Evolutionary conservation across 2,113 vertebrate species (phyloP), one percentile per base, ranked within the genome.

Genomic region (human): DNA sequence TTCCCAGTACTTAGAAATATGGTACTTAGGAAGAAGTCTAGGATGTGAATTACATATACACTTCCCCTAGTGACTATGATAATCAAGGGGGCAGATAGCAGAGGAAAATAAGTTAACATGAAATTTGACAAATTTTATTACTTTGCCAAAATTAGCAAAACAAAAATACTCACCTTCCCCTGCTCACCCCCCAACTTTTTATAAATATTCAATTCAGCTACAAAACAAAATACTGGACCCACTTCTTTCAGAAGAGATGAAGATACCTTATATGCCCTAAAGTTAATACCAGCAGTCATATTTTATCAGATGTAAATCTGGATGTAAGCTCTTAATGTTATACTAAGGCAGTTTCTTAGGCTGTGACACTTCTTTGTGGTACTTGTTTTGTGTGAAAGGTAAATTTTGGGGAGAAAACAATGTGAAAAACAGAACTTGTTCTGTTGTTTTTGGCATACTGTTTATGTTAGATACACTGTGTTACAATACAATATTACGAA

Each of bases 161-260:
- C 22, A 30, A 83, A 22, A 66, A 14, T 27, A 10, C 10, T 18
- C 17, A 55, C 55, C 18, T 57, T 22, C 55, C 7, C 55, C 20
- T 22, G 2, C 20, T 22, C 20, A 25, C 0, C 30, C 3, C 8
- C 16, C 18, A 43, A 8, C 9, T 7, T 80, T 86, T 73, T 52
- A 52, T 23, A 59, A 61, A 9, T 8, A 57, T 9, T 9, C 40
- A 75, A 91, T 93, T 94, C 92, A 94, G 94, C 83, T 95, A 89
- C 95, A 86, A 95, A 92, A 35, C 80, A 27, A 90, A 90, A 92
- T 72, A 27, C 8, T 81, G 87, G 20, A 91, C 64, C 93, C 18
- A 86, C 86, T 96, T 96, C 98, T 38, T 35, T 92, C 92, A 97
- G 72, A 85, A 91, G 92, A 97, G 95, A 52, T 25, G 3, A 84